phyloP scores from a whole-genome alignment of 2,797 vertebrate genomes.

The Eurystomus glaucurus region DNA sequence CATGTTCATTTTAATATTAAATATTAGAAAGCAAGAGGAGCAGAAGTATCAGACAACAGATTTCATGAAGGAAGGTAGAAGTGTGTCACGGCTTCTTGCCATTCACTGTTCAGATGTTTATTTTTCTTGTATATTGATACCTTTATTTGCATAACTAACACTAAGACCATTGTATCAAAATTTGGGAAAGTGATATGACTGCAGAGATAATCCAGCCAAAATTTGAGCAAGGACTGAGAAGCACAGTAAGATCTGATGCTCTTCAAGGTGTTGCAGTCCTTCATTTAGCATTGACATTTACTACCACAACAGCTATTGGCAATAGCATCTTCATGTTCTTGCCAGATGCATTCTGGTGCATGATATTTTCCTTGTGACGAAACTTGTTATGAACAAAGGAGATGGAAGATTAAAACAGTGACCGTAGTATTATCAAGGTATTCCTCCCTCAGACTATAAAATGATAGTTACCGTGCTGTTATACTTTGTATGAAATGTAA shows the following conservation, averaged over 20 bases:
- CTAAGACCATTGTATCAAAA: not conserved
- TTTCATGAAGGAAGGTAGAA: not conserved
- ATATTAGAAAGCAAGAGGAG: not conserved
- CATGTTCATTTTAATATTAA: not conserved
- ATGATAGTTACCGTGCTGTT: not conserved
- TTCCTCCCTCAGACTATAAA: not conserved
- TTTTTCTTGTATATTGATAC: not conserved
- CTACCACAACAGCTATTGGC: not conserved
- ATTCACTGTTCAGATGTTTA: not conserved
- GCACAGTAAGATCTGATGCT: not conserved
- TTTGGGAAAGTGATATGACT: not conserved
- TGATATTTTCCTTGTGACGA: not conserved
- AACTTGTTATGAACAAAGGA: not conserved
- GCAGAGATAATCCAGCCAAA: not conserved
- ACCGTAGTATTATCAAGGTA: not conserved
- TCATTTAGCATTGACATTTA: constrained; percentile 31
- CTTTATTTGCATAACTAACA: not conserved
- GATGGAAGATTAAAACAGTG: not conserved
- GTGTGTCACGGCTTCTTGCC: not conserved
- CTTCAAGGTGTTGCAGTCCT: not conserved
- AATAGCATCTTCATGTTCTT: not conserved
- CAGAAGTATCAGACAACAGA: not conserved
- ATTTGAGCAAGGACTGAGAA: not conserved
- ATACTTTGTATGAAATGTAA: not conserved
- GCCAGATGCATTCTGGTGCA: not conserved